Evolutionary conservation across 2,113 vertebrate genomes (phyloP), one percentile per base, ranked within the genome.

Genomic region (Vidua macroura): DNA sequence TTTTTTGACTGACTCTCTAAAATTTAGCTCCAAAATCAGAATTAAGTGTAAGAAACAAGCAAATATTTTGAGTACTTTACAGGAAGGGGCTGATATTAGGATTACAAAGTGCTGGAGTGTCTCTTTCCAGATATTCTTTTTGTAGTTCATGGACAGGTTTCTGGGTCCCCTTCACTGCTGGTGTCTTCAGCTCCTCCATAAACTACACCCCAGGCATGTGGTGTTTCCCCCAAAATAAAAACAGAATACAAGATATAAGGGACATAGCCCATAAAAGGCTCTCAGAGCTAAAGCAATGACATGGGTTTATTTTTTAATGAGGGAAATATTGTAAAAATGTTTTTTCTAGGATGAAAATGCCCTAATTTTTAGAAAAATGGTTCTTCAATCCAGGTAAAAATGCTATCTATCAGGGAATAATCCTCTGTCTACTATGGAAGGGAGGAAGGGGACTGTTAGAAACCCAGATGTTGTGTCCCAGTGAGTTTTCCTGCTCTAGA

Each of bases 381-480:
- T 31, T 91, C 15, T 84, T 33, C 69, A 70, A 43, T 41, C 25
- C 3, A 52, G 27, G 7, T 86, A 28, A 39, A 37, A 86, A 74
- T 46, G 30, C 21, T 77, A 1, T 58, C 53, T 69, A 17, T 58
- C 24, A 13, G 28, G 43, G 58, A 66, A 62, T 87, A 73, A 44
- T 62, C 15, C 9, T 44, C 18, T 76, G 11, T 39, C 3, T 70
- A 0, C 16, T 49, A 6, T 0, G 2, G 52, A 70, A n/a, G 30
- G 70, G 75, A 76, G 35, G 41, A 66, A 67, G 30, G 19, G 35
- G 39, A 8, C 23, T 82, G 10, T 87, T 49, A 73, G 30, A 85
- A 87, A 75, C 48, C 8, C 19, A 51, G 35, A 44, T 58, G 46
- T 33, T 69, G 37, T 58, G 41, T 87, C 72, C 51, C 62, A 63